These are phyloP conservation scores for Pteruthius melanotis DNA, from an alignment of 2,113 vertebrate genomes.

Conservation along the genomic window DNA sequence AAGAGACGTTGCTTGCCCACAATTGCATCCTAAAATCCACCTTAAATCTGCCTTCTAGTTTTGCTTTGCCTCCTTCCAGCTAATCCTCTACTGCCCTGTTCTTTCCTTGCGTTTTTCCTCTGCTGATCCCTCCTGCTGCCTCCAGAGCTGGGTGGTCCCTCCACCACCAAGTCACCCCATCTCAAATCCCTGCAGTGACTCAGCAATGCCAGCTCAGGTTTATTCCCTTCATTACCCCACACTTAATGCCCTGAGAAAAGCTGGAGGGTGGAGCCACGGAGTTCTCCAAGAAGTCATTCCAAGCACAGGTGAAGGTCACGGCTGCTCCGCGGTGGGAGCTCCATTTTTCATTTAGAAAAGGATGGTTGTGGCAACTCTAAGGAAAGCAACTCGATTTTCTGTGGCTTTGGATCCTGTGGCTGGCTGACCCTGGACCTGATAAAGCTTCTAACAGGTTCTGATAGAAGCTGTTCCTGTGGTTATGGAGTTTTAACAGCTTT, in stretches of 20 bases:
- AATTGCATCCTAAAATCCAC: neutral
- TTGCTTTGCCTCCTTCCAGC: neutral
- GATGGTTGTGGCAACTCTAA: neutral
- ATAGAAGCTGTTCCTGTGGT: neutral
- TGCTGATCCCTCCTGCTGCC: neutral
- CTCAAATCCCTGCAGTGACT: neutral
- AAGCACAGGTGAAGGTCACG: neutral
- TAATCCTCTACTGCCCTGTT: neutral
- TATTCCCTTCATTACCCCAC: neutral
- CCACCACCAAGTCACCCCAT: neutral
- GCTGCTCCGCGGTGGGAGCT: neutral
- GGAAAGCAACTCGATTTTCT: neutral
- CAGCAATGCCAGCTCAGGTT: neutral
- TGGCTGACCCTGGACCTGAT: neutral
- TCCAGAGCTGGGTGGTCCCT: neutral
- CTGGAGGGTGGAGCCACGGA: neutral
- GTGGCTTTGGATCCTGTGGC: neutral
- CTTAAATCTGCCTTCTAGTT: neutral
- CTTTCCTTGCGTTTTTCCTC: neutral
- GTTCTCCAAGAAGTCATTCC: neutral
- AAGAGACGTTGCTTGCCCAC: neutral
- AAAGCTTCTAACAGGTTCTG: neutral
- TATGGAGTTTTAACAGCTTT: neutral
- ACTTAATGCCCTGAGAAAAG: neutral
- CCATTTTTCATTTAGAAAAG: neutral